Conservation (phyloP, 2,797 vertebrate species). For the Brachymystax lenok region DNA sequence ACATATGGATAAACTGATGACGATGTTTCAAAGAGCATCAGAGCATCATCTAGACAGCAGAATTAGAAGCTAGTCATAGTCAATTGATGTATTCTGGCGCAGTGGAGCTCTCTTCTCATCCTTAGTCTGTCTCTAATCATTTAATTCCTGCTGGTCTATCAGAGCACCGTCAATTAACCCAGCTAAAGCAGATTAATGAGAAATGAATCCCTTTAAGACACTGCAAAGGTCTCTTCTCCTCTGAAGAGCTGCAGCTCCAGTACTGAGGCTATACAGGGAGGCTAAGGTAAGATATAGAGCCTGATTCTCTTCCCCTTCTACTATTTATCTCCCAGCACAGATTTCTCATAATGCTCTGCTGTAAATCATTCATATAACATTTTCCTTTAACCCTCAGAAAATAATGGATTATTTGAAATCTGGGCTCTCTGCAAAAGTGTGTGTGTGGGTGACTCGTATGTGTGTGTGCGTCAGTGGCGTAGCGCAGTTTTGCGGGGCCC, state of each 20-base stretch:
- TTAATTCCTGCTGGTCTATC: constrained; percentile 35
- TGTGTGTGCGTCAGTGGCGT: no score
- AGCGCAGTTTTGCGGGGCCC: no score
- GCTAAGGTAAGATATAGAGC: no score
- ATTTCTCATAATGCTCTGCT: not conserved
- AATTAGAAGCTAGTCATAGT: no score
- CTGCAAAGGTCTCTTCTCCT: constrained; percentile 35
- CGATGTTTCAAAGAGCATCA: no score
- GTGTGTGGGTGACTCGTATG: not conserved
- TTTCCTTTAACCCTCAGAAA: not conserved
- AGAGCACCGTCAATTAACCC: constrained; percentile 55
- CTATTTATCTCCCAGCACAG: not conserved
- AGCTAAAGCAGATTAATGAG: constrained; percentile 59
- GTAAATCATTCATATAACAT: not conserved
- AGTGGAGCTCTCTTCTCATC: no score
- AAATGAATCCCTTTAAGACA: constrained; percentile 64
- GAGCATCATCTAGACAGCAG: no score
- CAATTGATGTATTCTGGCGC: no score
- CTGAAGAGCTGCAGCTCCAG: constrained; percentile 41
- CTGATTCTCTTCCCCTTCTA: no score
- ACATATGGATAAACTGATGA: no score
- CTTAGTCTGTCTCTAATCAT: not conserved
- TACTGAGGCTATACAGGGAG: no score
- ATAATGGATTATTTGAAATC: not conserved
- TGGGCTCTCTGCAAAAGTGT: not conserved